Evolutionary conservation across 37 sponge, comb jelly and placozoan genomes (phyloP), one percentile per base, ranked within the genome.

Genomic region (Lycopodina hypogea): DNA sequence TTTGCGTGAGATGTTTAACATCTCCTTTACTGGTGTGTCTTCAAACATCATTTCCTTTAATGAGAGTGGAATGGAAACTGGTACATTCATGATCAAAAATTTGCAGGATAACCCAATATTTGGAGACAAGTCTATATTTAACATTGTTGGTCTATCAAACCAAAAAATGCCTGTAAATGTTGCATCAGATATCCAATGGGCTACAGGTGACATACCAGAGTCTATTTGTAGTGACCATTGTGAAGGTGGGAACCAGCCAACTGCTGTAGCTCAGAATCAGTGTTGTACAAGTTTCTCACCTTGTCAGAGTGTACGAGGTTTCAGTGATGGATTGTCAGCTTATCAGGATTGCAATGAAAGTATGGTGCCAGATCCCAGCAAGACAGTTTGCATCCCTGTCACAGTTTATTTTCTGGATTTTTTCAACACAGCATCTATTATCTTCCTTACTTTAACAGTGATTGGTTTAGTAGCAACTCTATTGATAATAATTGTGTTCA

Each of bases 251-350:
- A n/a, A n/a, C n/a, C n/a, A 69, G 28, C n/a, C n/a, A n/a, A 14
- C 3, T 1, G 42, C 69, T 22, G 32, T 22, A 30, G 78, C 45
- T 28, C 69, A 80, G 24, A 57, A 69, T 3, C 28, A 60, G 4
- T 83, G 88, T 48, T 92, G 92, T 38, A 88, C 88, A 88, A 79
- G 2, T 0, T 92, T 88, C 64, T 41, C 40, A 1, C 78, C 77
- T 19, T 92, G 92, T 56, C 42, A 0, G 0, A 77, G 88, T 14
- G 57, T 24, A 55, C 69, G 24, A 24, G 53, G 71, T 24, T 60
- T 61, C 24, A 87, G 84, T 56, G 48, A 77, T 64, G 84, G 84
- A 22, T 18, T 36, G 1, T 29, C 6, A 36, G 77, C 21, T 70
- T 93, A 90, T 56, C 1, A 30, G 19, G 26, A 22, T 1, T 93